These are phyloP conservation scores for Acanthisitta chloris DNA, from an alignment of 2,113 vertebrate species.

Conservation along the genomic window DNA sequence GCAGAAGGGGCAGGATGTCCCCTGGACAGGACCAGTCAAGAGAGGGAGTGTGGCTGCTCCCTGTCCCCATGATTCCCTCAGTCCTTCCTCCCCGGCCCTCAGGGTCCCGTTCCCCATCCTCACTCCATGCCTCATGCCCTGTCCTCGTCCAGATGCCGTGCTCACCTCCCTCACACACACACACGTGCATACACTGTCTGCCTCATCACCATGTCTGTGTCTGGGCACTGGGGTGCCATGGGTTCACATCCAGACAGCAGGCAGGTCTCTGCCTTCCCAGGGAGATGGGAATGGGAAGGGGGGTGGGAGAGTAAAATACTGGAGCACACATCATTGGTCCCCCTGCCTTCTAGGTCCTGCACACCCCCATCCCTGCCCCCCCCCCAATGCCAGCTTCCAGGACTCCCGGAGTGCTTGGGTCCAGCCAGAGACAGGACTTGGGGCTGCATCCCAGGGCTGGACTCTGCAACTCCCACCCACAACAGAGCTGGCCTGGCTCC, in stretches of 20 bases:
- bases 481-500: neutral
- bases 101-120: neutral
- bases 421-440: neutral
- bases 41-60: neutral
- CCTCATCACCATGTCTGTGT: slow-evolving; percentile 43
- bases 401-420: neutral
- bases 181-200: slow-evolving; percentile 23
- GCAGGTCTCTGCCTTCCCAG: slow-evolving; percentile 32
- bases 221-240: slow-evolving; percentile 40
- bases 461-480: neutral
- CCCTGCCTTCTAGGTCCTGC: slow-evolving; percentile 11
- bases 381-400: slow-evolving; percentile 36
- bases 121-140: slow-evolving; percentile 21
- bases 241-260: neutral
- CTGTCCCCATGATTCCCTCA: neutral
- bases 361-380: slow-evolving; percentile 22
- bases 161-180: neutral
- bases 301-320: neutral
- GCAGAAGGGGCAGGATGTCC: neutral
- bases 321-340: neutral
- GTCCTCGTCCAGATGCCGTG: neutral
- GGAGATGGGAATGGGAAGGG: neutral
- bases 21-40: neutral
- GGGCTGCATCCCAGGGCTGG: neutral
- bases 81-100: neutral